Percentiles rank a stretch among this genome's conserved stretches.
These are phyloP conservation scores for Hypocryptadius cinnamomeus DNA, from an alignment of 2,113 vertebrate genomes.

Conservation along the genomic window DNA sequence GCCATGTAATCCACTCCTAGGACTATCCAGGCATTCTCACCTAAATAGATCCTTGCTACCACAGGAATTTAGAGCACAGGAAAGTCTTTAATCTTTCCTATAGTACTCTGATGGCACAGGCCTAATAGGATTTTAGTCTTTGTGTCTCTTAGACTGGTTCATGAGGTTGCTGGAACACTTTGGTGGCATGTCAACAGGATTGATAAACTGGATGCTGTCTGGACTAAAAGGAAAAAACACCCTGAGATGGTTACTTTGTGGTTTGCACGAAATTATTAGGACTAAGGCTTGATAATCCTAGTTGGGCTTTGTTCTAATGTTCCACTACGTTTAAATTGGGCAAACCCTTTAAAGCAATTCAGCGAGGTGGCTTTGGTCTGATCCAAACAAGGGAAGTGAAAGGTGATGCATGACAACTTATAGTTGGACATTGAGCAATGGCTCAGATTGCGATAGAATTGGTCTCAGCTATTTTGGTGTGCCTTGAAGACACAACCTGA, in stretches of 20 bases:
- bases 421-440: background rate
- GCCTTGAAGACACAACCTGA: background rate
- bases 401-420: background rate
- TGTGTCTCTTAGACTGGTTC: background rate
- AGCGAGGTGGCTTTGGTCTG: background rate
- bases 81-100: background rate
- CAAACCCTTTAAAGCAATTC: background rate
- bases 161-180: background rate
- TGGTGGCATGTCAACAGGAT: background rate
- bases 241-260: accelerated
- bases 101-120: background rate
- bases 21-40: background rate
- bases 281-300: background rate
- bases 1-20: background rate
- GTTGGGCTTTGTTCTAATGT: background rate
- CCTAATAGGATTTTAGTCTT: background rate
- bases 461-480: background rate
- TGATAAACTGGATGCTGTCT: background rate
- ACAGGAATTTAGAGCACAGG: background rate
- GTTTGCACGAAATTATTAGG: background rate
- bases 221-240: background rate
- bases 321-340: background rate
- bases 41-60: background rate
- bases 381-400: background rate
- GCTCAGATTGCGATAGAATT: background rate